These are phyloP conservation scores for Chelonus insularis DNA, from an alignment of 1,140 invertebrate genomes.

Conservation along the genomic window DNA sequence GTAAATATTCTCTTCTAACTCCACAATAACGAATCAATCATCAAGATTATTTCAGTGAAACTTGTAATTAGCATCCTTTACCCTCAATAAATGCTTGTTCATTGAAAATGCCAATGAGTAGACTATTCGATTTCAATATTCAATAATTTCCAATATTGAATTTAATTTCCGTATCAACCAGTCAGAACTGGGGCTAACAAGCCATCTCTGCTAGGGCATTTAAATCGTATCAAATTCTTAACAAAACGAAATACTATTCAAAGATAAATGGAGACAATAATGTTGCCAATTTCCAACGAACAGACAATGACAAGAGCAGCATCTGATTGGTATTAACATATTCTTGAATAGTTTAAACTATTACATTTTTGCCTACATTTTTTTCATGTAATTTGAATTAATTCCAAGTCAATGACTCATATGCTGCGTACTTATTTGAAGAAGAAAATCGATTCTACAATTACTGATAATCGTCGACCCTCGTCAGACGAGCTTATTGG, in stretches of 20 bases:
- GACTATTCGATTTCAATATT: too few species aligned
- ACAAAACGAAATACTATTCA: background rate
- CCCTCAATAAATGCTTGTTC: too few species aligned
- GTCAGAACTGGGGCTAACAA: slow-evolving; percentile 23
- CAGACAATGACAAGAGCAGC: too few species aligned
- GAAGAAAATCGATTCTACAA: slow-evolving; percentile 22
- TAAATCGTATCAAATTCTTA: background rate
- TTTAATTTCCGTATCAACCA: slow-evolving; percentile 30
- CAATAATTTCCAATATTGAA: slow-evolving; percentile 25
- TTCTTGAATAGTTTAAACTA: background rate
- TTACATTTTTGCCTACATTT: background rate
- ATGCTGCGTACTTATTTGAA: background rate
- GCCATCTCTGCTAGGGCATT: slow-evolving; percentile 27
- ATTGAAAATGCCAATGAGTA: too few species aligned
- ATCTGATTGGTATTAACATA: too few species aligned
- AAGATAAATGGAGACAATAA: too few species aligned
- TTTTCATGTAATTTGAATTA: background rate
- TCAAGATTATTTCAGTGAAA: too few species aligned
- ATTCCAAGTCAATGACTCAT: background rate
- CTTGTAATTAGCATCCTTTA: too few species aligned
- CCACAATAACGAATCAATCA: too few species aligned
- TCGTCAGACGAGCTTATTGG: slow-evolving; percentile 8
- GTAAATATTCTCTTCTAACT: too few species aligned
- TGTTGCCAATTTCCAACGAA: too few species aligned
- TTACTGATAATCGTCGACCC: slow-evolving; percentile 21